These are phyloP conservation scores for Erebia epiphron DNA, from an alignment of 2,888 invertebrate genomes.

Conservation along the genomic window DNA sequence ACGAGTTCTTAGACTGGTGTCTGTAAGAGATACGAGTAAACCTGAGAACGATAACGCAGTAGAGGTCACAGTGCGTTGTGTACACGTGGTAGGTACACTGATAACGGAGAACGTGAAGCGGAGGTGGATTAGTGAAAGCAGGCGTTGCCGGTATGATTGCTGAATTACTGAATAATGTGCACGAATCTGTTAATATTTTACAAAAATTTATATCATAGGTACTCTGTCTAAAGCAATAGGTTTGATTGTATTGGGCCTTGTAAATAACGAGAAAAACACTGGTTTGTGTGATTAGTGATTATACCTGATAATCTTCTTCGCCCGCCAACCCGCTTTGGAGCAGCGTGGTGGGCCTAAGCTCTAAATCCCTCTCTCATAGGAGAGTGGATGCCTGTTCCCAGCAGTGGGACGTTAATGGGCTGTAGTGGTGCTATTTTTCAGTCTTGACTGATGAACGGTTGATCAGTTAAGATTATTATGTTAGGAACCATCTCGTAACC, in stretches of 20 bases:
- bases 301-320: too few species aligned
- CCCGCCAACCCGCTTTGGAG: too few species aligned
- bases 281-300: neutral
- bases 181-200: conserved; percentile 11
- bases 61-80: conserved; percentile 25
- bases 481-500: too few species aligned
- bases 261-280: neutral
- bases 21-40: conserved; percentile 16
- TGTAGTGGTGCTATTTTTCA: too few species aligned
- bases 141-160: conserved; percentile 40
- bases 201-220: neutral
- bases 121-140: conserved; percentile 49
- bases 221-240: neutral
- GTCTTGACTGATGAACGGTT: too few species aligned
- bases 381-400: too few species aligned
- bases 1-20: conserved; percentile 4
- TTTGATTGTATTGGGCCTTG: neutral
- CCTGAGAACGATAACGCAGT: conserved; percentile 8
- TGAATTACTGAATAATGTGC: conserved; percentile 9
- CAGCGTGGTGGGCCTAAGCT: too few species aligned
- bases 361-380: too few species aligned
- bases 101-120: conserved; percentile 47
- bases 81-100: conserved; percentile 43
- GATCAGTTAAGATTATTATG: too few species aligned
- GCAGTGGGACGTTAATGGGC: too few species aligned